phyloP scores from a whole-genome alignment of 2,797 vertebrate species.

The Pempheris klunzingeri region DNA sequence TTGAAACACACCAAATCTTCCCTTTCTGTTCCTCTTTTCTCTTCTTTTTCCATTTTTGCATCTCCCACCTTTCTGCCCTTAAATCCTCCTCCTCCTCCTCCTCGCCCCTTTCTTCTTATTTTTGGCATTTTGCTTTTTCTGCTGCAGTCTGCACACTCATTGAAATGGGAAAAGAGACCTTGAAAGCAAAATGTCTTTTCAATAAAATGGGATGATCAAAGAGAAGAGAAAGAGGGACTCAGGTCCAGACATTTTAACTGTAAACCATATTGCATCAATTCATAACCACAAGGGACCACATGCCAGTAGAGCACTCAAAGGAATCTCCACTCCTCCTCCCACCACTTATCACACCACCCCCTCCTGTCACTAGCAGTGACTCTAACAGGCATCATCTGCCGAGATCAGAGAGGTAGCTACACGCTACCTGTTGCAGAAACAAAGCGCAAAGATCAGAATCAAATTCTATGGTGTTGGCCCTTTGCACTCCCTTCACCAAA shows the following conservation, averaged over 20 bases:
- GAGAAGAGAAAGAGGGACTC: constrained; percentile 37
- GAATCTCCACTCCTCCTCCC: constrained; percentile 21
- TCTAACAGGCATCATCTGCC: constrained; percentile 33
- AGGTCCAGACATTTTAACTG: constrained; percentile 51
- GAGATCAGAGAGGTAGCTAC: neutral
- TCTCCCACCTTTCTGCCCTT: constrained; percentile 21
- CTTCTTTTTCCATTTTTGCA: constrained; percentile 11
- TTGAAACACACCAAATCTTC: constrained; percentile 38
- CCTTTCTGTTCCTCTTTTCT: constrained; percentile 43
- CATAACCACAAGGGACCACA: constrained; percentile 56
- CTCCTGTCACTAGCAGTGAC: constrained; percentile 22
- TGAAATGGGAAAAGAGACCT: constrained; percentile 51
- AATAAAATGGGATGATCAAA: constrained; percentile 65
- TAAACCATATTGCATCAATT: constrained; percentile 69
- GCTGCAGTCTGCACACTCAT: constrained; percentile 45
- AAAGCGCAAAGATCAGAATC: constrained; percentile 33
- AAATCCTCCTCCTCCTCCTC: constrained; percentile 42
- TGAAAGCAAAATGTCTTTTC: constrained; percentile 64
- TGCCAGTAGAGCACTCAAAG: constrained; percentile 69
- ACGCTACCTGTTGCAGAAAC: constrained; percentile 44
- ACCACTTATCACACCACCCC: constrained; percentile 20
- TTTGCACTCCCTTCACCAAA: constrained; percentile 3
- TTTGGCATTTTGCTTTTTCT: constrained; percentile 47
- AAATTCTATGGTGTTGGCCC: constrained; percentile 1
- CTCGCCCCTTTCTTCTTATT: constrained; percentile 11